phyloP scores from a whole-genome alignment of 2,113 vertebrate species.

The Podocnemis expansa region DNA sequence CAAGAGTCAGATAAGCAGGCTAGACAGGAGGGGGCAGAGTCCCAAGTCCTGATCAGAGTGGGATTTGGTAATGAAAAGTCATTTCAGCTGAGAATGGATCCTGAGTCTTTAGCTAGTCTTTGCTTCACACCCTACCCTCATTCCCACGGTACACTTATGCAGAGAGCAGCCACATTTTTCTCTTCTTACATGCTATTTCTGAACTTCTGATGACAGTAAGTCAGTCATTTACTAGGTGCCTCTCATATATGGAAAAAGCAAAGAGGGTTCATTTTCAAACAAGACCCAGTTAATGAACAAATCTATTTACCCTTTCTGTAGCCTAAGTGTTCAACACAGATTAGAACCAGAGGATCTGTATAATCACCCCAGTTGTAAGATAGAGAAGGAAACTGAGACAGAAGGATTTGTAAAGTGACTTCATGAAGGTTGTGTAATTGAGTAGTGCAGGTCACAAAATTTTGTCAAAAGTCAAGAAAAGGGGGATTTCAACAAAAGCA shows the following conservation, averaged over 20 bases:
- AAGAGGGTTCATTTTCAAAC: neutral
- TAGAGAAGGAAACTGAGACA: neutral
- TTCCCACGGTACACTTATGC: neutral
- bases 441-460: neutral
- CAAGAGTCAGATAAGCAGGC: conserved; percentile 14
- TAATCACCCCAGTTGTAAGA: neutral
- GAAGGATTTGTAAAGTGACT: neutral
- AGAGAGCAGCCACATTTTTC: neutral
- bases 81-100: conserved; percentile 31
- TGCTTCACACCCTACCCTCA: neutral
- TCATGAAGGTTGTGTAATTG: neutral
- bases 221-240: neutral
- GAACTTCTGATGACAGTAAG: neutral
- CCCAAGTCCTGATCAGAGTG: conserved; percentile 41
- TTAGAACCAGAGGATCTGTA: neutral
- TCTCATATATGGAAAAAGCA: neutral
- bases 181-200: neutral
- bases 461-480: neutral
- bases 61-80: conserved; percentile 61
- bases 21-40: conserved; percentile 48
- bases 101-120: neutral
- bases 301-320: neutral
- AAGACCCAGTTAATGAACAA: neutral
- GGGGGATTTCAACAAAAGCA: neutral
- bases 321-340: neutral